A percentile compares a stretch with the other conserved stretches of the same genome.
Evolutionary conservation across 2,888 invertebrate species (phyloP).

Genomic region (Trisateles emortualis): DNA sequence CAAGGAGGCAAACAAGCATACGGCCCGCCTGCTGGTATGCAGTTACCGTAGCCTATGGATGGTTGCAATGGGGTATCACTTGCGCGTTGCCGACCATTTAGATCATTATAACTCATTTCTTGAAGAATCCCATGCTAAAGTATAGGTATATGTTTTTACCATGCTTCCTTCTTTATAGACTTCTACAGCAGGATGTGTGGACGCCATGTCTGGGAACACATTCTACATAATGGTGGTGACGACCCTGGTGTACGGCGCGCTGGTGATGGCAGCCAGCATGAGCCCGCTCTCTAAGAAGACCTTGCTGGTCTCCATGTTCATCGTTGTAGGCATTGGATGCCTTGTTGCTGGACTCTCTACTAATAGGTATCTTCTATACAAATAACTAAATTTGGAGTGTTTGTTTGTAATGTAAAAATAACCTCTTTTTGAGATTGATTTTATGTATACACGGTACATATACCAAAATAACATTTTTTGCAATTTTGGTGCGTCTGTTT

Average conservation of each 20-base stretch:
- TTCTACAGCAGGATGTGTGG: slow-evolving; percentile 54
- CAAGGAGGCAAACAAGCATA: too few relatives aligned
- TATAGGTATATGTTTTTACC: neutral
- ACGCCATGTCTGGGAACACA: slow-evolving; percentile 67
- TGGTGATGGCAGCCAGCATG: slow-evolving; percentile 65
- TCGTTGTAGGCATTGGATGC: slow-evolving; percentile 62
- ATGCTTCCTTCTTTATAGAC: slow-evolving; percentile 51
- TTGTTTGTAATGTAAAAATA: too few relatives aligned
- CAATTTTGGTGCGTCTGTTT: too few relatives aligned
- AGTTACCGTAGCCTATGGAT: too few relatives aligned
- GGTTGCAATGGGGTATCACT: too few relatives aligned
- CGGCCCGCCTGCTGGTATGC: too few relatives aligned
- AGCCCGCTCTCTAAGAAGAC: slow-evolving; percentile 71
- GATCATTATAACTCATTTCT: too few relatives aligned
- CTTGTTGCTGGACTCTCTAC: slow-evolving; percentile 63
- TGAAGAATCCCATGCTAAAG: neutral
- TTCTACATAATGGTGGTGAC: slow-evolving; percentile 73
- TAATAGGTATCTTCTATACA: slow-evolving; percentile 72
- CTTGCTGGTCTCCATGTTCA: slow-evolving; percentile 67
- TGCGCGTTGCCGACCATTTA: too few relatives aligned
- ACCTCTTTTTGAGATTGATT: too few relatives aligned
- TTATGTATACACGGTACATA: too few relatives aligned
- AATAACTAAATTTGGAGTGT: too few relatives aligned
- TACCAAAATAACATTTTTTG: too few relatives aligned
- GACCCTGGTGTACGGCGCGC: slow-evolving; percentile 66